Base-by-base conservation (phyloP, 92 coral and sea anemone species). In the Parazoanthus swiftii region DNA sequence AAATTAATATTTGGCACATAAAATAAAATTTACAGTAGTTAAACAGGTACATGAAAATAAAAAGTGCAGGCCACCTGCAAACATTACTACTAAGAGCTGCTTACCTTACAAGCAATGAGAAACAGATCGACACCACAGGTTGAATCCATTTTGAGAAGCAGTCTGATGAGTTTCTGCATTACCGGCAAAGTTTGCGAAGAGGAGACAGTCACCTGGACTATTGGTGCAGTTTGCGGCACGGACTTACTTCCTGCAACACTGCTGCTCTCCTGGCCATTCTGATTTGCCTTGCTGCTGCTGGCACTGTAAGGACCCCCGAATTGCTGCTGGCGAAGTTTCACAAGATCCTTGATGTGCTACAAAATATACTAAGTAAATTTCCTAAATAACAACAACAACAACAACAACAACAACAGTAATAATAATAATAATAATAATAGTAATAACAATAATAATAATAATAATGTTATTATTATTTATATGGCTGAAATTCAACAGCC, bases 91-190 rank as follows among this genome's bases (percentile, higher is more conserved):
- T 54, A 11, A 54, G 59, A 54, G 3, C 59, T 54, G 59, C 89
- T 44, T 89, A 93, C 99, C 99, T 97, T 97, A 86, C 99, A 97
- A n/a, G 93, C 86, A 38, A 95, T 91, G 44, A 97, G 92, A 59
- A 97, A 94, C 89, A 97, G 89, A 39, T 95, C 99, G 2, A 93
- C 98, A 37, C 91, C 90, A 77, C 96, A 95, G 5, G 93, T 78
- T 9, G 97, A 93, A 76, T 97, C 93, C 91, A 89, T 90, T 66
- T 92, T 91, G 46, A 97, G 93, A 10, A 97, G 89, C 76, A 97
- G 91, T 66, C 94, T 85, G 43, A 97, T 82, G 93, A 97, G 92
- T 81, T 94, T 96, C 85, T 92, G 92, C 94, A 97, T 95, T n/a
- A 95, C 98, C 72, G 97, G 97, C 8, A 93, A 82, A 39, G 98